Percentiles rank a stretch among this genome's conserved stretches.
Conservation (phyloP, 2,113 vertebrate genomes). For the Barbus barbus region DNA sequence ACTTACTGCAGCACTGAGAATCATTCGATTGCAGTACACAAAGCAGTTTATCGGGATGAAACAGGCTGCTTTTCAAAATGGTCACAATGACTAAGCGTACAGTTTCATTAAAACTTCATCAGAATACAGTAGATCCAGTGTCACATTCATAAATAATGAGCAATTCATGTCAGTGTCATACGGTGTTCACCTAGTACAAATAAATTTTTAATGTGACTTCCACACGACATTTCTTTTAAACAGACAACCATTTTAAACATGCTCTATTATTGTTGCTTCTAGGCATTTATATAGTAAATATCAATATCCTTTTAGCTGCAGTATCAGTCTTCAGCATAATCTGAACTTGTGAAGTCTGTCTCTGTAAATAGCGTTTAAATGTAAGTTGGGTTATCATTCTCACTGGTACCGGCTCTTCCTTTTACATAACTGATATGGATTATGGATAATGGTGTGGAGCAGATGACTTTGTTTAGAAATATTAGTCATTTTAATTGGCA, state of each 20-base stretch:
- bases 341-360: background rate
- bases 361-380: background rate
- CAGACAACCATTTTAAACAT: background rate
- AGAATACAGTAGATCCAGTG: background rate
- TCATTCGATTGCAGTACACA: background rate
- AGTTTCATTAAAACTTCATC: background rate
- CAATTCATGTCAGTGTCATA: background rate
- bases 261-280: background rate
- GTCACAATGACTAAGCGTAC: background rate
- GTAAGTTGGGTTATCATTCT: slow-evolving; percentile 14
- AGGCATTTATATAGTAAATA: background rate
- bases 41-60: background rate
- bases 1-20: background rate
- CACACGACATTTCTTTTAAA: background rate
- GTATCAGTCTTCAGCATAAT: background rate
- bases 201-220: background rate
- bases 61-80: background rate
- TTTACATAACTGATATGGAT: background rate
- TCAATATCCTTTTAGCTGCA: background rate
- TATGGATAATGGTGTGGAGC: background rate
- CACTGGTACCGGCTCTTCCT: background rate
- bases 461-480: background rate
- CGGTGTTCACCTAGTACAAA: background rate
- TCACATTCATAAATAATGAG: slow-evolving; percentile 9
- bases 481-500: background rate